Conservation (phyloP, 2,113 vertebrate genomes). For the Ophiodon elongatus region DNA sequence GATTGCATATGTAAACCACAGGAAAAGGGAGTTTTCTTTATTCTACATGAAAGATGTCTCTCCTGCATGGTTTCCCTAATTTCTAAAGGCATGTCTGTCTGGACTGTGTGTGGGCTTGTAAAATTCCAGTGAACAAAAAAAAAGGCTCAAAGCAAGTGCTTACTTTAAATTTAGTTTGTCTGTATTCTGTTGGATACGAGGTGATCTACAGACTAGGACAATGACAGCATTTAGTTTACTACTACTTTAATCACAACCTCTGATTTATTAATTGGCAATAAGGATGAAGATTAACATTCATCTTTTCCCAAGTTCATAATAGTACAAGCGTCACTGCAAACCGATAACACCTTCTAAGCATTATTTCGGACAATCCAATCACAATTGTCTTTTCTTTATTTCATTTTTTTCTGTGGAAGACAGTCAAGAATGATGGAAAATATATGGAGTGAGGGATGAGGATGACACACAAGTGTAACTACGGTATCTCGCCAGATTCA, state of each 20-base stretch:
- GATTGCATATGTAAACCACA: background rate
- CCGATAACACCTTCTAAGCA: background rate
- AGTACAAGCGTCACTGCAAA: background rate
- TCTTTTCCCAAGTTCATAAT: background rate
- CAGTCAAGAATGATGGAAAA: background rate
- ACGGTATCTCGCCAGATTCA: slow-evolving; percentile 3
- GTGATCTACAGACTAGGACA: background rate
- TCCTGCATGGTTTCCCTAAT: slow-evolving; percentile 59
- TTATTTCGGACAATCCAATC: background rate
- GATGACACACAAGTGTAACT: background rate
- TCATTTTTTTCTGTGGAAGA: background rate
- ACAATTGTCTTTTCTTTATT: background rate
- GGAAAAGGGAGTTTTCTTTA: slow-evolving; percentile 28
- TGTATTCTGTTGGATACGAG: slow-evolving; percentile 1
- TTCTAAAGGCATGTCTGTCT: slow-evolving; percentile 29
- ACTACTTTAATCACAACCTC: background rate
- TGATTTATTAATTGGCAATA: background rate
- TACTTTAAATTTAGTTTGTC: slow-evolving; percentile 6
- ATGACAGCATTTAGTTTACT: background rate
- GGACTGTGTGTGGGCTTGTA: slow-evolving; percentile 22
- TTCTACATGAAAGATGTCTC: slow-evolving; percentile 39
- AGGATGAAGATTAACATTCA: background rate
- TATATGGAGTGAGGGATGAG: background rate
- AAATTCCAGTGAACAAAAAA: slow-evolving; percentile 1
- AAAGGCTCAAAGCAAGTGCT: background rate